phyloP scores from a whole-genome alignment of 1,140 invertebrate species.

The Magallana gigas region DNA sequence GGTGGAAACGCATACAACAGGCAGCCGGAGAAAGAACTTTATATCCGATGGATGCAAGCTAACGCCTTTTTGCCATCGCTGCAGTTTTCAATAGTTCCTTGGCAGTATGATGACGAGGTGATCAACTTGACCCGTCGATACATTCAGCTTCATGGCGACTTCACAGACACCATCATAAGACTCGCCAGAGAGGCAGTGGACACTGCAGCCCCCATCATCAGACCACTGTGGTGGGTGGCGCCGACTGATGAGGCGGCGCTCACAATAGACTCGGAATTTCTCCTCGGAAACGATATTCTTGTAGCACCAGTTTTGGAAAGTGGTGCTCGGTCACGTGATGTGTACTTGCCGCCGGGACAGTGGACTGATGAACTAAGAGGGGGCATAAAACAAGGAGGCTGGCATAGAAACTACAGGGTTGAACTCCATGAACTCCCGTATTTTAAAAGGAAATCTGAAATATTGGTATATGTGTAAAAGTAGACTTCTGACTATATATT shows the following conservation, averaged over 20 bases:
- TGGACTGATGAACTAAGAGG: slow-evolving; percentile 66
- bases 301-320: slow-evolving; percentile 89
- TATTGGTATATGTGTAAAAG: neutral
- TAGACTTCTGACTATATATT: no score
- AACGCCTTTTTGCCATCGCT: slow-evolving; percentile 92
- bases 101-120: slow-evolving; percentile 88
- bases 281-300: slow-evolving; percentile 91
- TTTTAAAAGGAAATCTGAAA: slow-evolving; percentile 51
- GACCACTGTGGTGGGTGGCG: slow-evolving; percentile 95
- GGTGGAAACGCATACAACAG: slow-evolving; percentile 89
- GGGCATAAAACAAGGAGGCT: slow-evolving; percentile 82
- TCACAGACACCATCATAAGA: slow-evolving; percentile 70
- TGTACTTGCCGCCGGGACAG: slow-evolving; percentile 82
- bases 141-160: slow-evolving; percentile 85
- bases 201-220: slow-evolving; percentile 81
- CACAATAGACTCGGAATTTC: slow-evolving; percentile 89
- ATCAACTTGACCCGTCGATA: slow-evolving; percentile 84
- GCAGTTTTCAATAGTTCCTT: slow-evolving; percentile 93
- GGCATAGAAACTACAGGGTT: slow-evolving; percentile 85
- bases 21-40: slow-evolving; percentile 88
- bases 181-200: slow-evolving; percentile 59
- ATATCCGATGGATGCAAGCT: slow-evolving; percentile 92
- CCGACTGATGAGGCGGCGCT: slow-evolving; percentile 89
- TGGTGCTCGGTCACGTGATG: slow-evolving; percentile 84
- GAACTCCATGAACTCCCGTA: slow-evolving; percentile 65